Conservation (phyloP, 2,888 invertebrate species). For the Melanargia galathea region DNA sequence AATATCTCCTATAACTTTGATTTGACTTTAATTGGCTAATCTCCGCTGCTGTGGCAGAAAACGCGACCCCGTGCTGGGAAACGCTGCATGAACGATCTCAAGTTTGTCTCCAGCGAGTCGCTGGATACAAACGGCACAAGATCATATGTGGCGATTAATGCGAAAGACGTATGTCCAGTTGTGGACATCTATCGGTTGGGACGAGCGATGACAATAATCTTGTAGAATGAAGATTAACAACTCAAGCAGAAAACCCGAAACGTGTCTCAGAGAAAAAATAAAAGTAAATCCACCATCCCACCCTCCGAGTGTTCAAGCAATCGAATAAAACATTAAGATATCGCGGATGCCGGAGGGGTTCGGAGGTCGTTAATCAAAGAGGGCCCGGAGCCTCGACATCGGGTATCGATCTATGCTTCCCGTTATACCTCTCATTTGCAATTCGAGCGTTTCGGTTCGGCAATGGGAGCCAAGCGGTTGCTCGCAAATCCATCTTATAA, state of each 20-base stretch:
- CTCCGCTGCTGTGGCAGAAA: no score
- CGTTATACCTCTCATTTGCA: conserved; percentile 25
- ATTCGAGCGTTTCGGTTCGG: conserved; percentile 15
- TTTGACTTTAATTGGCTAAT: no score
- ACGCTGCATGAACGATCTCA: no score
- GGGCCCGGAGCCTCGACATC: conserved; percentile 30
- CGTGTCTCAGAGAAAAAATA: conserved; percentile 23
- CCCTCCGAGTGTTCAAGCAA: conserved; percentile 35
- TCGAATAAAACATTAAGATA: conserved; percentile 40
- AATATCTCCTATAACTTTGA: no score
- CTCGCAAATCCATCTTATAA: conserved; percentile 5
- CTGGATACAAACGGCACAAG: no score
- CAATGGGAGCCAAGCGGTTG: neutral
- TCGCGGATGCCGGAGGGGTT: conserved; percentile 35
- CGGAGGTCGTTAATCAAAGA: conserved; percentile 38
- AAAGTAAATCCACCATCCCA: conserved; percentile 34
- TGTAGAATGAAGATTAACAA: conserved; percentile 2
- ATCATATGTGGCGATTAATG: no score
- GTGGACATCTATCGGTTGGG: no score
- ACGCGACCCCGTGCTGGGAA: no score
- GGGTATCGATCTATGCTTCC: conserved; percentile 29
- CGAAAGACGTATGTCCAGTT: no score
- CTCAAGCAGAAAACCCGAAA: conserved; percentile 3
- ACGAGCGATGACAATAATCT: no score
- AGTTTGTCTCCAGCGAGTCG: no score